Evolutionary conservation across 1,140 invertebrate species (phyloP).

Genomic region (Hermatobates lingyangjiaoensis): DNA sequence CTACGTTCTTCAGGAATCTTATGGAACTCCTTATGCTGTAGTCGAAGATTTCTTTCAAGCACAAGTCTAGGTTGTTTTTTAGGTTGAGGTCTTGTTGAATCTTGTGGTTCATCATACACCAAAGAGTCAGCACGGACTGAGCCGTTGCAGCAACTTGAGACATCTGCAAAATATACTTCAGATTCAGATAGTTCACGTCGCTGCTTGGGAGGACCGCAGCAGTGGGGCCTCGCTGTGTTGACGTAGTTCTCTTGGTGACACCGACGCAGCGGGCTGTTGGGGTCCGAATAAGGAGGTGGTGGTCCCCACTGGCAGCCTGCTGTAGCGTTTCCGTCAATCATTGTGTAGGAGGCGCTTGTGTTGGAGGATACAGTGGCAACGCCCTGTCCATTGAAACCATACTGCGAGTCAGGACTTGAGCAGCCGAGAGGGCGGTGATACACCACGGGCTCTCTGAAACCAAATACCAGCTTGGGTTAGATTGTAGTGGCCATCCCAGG

Average conservation of each 20-base stretch:
- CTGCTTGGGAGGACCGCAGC: no score
- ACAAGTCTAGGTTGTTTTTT: slow-evolving; percentile 9
- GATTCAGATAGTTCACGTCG: slow-evolving; percentile 31
- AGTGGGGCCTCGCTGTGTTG: neutral
- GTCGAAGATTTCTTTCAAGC: slow-evolving; percentile 2
- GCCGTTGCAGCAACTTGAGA: slow-evolving; percentile 63
- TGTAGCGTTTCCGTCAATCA: slow-evolving; percentile 10
- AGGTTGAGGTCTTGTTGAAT: slow-evolving; percentile 3
- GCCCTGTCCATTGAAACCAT: slow-evolving; percentile 13
- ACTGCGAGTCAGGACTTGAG: slow-evolving; percentile 15
- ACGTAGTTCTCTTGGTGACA: slow-evolving; percentile 3
- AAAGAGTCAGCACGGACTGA: slow-evolving; percentile 37
- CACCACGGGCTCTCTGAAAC: slow-evolving; percentile 8
- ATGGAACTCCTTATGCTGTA: slow-evolving; percentile 6
- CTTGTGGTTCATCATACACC: slow-evolving; percentile 19
- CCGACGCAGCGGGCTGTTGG: slow-evolving; percentile 10
- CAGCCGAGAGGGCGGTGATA: slow-evolving; percentile 11
- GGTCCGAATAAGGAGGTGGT: slow-evolving; percentile 16
- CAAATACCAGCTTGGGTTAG: neutral
- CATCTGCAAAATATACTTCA: slow-evolving; percentile 68
- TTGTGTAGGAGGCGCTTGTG: slow-evolving; percentile 10
- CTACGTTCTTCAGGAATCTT: slow-evolving; percentile 11
- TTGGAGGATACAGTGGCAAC: slow-evolving; percentile 11
- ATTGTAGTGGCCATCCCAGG: no score
- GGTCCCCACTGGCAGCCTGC: slow-evolving; percentile 15